phyloP scores from a whole-genome alignment of 2,113 vertebrate genomes.

The Peromyscus maniculatus region DNA sequence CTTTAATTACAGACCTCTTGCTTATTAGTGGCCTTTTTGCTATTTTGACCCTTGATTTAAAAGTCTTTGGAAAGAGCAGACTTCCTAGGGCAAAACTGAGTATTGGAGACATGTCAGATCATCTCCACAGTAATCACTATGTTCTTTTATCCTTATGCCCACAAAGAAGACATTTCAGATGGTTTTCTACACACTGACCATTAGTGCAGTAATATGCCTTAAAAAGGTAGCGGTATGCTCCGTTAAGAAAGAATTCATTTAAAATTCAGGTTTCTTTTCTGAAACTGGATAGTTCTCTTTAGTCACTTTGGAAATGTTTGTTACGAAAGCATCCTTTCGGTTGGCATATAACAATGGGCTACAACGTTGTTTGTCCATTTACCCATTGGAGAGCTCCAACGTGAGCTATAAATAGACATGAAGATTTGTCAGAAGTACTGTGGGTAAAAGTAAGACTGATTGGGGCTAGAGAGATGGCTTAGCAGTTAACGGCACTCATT shows the following conservation, averaged over 20 bases:
- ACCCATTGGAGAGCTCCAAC: not conserved
- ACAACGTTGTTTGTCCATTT: not conserved
- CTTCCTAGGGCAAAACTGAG: not conserved
- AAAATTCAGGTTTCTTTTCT: constrained; percentile 24
- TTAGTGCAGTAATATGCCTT: not conserved
- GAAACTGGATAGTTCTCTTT: constrained; percentile 14
- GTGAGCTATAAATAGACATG: not conserved
- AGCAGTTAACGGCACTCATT: not conserved
- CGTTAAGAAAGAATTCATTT: not conserved
- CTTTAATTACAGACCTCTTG: not conserved
- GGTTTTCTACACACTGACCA: not conserved
- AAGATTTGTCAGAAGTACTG: not conserved
- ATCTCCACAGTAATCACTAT: not conserved
- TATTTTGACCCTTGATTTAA: not conserved
- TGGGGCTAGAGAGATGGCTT: not conserved
- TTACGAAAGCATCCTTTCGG: not conserved
- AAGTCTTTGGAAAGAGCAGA: not conserved
- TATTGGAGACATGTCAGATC: not conserved
- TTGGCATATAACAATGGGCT: not conserved
- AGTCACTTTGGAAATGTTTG: not conserved
- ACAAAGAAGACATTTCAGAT: not conserved
- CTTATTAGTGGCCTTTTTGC: not conserved
- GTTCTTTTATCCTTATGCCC: not conserved
- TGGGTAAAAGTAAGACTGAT: not conserved
- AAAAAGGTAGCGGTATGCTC: not conserved